Base-by-base conservation (phyloP, 2,113 vertebrate genomes). In the Rhinogobius similis region DNA sequence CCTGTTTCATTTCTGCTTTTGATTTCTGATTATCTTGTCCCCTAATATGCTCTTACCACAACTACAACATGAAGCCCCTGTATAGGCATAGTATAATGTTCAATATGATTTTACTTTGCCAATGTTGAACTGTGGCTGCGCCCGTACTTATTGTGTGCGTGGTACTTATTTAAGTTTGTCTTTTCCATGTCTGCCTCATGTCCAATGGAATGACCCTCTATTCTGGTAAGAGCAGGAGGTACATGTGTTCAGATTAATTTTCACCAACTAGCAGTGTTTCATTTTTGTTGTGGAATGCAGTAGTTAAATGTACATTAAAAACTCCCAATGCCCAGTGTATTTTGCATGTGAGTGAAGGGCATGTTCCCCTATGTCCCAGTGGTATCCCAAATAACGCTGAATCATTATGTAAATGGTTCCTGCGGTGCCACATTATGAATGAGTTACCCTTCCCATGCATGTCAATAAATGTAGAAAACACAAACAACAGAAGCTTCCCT, bases 151-250 rank as follows among this genome's bases (percentile, higher is more conserved):
- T 77, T 53, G 62, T 89, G 73, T 84, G 82, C 75, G 71, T 88
- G 94, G 92, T 96, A 94, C 94, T 98, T 96, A 98, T 96, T 93
- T 92, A 88, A 95, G 68, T 96, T 96, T 98, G 95, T 99, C 94
- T 98, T 92, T 98, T 97, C 94, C 94, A 93, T 95, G 94, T 95
- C 94, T 97, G 96, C 96, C 95, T 96, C 96, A 94, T 94, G 93
- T 94, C 87, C 93, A 89, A 94, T 93, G 95, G 98, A 96, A 94
- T 95, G 93, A 94, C 93, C 92, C 96, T 93, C 92, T 92, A 88
- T 94, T 95, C 95, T 92, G 98, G 98, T 98, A 98, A 99, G 97
- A 97, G 94, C 96, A 99, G 98, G 98, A 99, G 98, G 98, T 99
- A 98, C 95, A 89, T 82, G 79, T 87, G 82, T 83, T 76, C 36